A percentile compares a stretch with the other conserved stretches of the same genome.
phyloP scores from a whole-genome alignment of 2,797 vertebrate genomes.

The Sebastolobus alascanus region DNA sequence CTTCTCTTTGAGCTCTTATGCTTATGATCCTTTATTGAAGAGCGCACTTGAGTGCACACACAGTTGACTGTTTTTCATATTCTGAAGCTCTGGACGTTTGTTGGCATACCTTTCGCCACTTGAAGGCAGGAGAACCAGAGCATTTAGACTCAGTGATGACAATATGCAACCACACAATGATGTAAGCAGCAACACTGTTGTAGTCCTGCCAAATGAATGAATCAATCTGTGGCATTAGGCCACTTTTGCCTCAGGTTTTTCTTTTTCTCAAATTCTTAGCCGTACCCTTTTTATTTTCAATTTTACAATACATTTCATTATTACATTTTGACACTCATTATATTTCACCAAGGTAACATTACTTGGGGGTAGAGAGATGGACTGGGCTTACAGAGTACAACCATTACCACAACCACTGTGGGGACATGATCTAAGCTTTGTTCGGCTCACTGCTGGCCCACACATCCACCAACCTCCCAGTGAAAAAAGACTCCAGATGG shows the following conservation, averaged over 20 bases:
- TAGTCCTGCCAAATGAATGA: conserved; percentile 51
- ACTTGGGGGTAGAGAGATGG: conserved; percentile 18
- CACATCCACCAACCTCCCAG: conserved; percentile 40
- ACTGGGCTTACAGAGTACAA: conserved; percentile 1
- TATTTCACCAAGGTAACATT: conserved; percentile 32
- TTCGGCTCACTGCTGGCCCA: conserved; percentile 43
- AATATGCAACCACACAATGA: conserved; percentile 13
- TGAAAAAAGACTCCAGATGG: conserved; percentile 67
- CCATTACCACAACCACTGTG: conserved; percentile 17
- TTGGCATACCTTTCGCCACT: conserved; percentile 13
- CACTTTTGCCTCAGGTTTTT: neutral
- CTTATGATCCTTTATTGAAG: conserved; percentile 10
- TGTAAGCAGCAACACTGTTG: conserved; percentile 1
- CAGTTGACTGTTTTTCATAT: neutral
- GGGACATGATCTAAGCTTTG: conserved; percentile 50
- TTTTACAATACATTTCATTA: conserved; percentile 60
- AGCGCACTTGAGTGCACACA: neutral
- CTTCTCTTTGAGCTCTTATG: conserved; percentile 2
- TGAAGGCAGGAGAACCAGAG: conserved; percentile 32
- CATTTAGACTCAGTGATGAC: neutral
- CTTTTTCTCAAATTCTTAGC: neutral
- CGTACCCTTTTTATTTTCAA: conserved; percentile 24
- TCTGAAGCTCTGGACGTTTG: conserved; percentile 12
- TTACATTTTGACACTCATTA: conserved; percentile 31
- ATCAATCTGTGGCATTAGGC: conserved; percentile 24